A percentile compares a stretch with the other conserved stretches of the same genome.
Evolutionary conservation across 2,797 vertebrate genomes (phyloP).

Genomic region (Silurus aristotelis): DNA sequence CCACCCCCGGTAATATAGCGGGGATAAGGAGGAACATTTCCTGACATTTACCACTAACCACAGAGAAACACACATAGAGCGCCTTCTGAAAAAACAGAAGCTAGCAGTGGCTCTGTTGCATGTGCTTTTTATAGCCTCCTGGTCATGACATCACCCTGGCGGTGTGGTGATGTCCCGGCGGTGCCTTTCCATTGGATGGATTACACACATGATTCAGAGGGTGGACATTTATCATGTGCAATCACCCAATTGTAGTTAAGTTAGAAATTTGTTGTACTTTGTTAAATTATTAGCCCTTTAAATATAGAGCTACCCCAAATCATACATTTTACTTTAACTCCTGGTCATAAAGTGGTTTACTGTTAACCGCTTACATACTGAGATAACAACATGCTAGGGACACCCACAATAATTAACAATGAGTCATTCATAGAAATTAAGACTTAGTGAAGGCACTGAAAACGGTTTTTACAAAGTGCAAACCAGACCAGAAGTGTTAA

Average conservation of each 20-base stretch:
- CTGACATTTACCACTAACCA: too few relatives aligned
- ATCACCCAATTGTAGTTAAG: background rate
- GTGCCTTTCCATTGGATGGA: too few relatives aligned
- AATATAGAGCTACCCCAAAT: background rate
- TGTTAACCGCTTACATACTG: constrained; percentile 14
- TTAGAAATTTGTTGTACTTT: constrained; percentile 8
- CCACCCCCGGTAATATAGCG: too few relatives aligned
- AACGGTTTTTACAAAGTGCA: background rate
- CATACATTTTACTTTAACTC: constrained; percentile 17
- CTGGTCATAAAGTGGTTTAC: constrained; percentile 13
- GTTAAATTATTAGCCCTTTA: constrained; percentile 5
- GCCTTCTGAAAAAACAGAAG: too few relatives aligned
- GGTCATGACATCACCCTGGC: too few relatives aligned
- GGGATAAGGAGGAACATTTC: too few relatives aligned
- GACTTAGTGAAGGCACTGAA: background rate
- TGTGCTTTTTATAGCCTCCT: too few relatives aligned
- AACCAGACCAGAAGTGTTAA: background rate
- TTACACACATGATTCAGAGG: too few relatives aligned
- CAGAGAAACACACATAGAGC: too few relatives aligned
- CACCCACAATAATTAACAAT: background rate
- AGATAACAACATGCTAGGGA: constrained; percentile 17
- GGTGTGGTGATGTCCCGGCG: too few relatives aligned
- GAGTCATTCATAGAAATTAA: constrained; percentile 13
- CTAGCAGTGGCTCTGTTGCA: too few relatives aligned
- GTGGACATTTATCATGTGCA: background rate